Base-by-base conservation (phyloP, 1,140 invertebrate species). In the Tribolium castaneum region DNA sequence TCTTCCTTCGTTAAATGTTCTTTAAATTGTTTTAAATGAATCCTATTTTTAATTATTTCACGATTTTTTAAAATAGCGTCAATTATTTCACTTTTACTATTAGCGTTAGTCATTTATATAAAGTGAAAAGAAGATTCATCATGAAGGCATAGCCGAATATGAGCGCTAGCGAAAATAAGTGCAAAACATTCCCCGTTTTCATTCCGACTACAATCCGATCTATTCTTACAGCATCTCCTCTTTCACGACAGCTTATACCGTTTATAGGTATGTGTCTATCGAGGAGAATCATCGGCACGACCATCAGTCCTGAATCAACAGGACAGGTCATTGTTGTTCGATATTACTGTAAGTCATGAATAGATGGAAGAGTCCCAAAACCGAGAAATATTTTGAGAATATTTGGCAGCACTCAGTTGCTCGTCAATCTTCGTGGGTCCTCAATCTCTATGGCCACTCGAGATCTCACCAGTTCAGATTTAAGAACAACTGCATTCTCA, bases 211-310 rank as follows among this genome's bases (percentile, higher is more conserved):
- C 75, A 77, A 77, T 77, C 59, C 59, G 45, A 70, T 70, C 75
- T 77, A 77, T 77, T 77, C 75, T 77, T 77, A 70, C 59, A 77
- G 59, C 75, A 77, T 77, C 62, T 70, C 62, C 39, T 77, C 75
- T 70, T 77, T 77, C 75, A 70, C 75, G 75, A 77, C 62, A 77
- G 59, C 75, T 77, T 77, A 77, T 77, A 77, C 62, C 59, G 59
- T 77, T 70, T 70, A 77, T 76, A 70, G 45, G 76, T 77, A 71
- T 77, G 66, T 72, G 66, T 77, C 50, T 77, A 70, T 70, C 62
- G 75, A 77, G 62, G 39, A 77, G 75, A 70, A 77, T 70, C 59
- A 77, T 77, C 45, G 75, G 59, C 59, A 70, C 75, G 62, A 70
- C 75, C 62, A 77, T 77, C 62, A 77, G 30, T 70, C 75, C 62